These are phyloP conservation scores for Druon quercuslanigerum DNA, from an alignment of 1,140 invertebrate species.

Conservation along the genomic window DNA sequence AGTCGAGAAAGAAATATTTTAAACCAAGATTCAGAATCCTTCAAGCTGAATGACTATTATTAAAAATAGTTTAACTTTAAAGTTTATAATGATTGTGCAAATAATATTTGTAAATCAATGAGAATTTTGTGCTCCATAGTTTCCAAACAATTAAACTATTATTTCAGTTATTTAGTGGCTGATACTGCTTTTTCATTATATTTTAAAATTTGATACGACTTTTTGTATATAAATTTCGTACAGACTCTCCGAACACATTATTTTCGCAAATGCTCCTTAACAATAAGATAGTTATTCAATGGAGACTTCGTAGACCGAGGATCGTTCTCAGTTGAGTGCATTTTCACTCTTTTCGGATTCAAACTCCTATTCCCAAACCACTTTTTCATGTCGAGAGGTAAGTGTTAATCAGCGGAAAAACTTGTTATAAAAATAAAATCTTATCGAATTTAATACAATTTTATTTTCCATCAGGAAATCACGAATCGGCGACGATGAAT, in stretches of 20 bases:
- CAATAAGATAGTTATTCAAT: slow-evolving; percentile 87
- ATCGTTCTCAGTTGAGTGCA: slow-evolving; percentile 99
- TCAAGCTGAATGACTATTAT: too few relatives aligned
- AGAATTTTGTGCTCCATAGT: too few relatives aligned
- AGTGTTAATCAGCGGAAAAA: slow-evolving; percentile 51
- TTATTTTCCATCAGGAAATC: slow-evolving; percentile 85
- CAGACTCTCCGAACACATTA: slow-evolving; percentile 11
- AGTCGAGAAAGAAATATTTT: too few relatives aligned
- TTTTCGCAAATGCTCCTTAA: slow-evolving; percentile 57
- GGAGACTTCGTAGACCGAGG: slow-evolving; percentile 99
- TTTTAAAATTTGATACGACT: too few relatives aligned
- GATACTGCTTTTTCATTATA: too few relatives aligned
- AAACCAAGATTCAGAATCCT: too few relatives aligned
- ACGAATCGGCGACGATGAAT: slow-evolving; percentile 99
- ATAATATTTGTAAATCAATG: too few relatives aligned
- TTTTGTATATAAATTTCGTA: not conserved
- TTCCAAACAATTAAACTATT: too few relatives aligned
- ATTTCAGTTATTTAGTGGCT: too few relatives aligned
- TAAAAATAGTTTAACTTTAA: too few relatives aligned
- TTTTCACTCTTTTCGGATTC: slow-evolving; percentile 97
- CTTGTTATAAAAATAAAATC: not conserved
- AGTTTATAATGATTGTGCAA: too few relatives aligned
- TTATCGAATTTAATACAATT: not conserved
- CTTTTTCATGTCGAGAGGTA: slow-evolving; percentile 98
- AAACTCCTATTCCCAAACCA: slow-evolving; percentile 98